Conservation (phyloP, 2,797 vertebrate genomes). For the Monodelphis domestica region DNA sequence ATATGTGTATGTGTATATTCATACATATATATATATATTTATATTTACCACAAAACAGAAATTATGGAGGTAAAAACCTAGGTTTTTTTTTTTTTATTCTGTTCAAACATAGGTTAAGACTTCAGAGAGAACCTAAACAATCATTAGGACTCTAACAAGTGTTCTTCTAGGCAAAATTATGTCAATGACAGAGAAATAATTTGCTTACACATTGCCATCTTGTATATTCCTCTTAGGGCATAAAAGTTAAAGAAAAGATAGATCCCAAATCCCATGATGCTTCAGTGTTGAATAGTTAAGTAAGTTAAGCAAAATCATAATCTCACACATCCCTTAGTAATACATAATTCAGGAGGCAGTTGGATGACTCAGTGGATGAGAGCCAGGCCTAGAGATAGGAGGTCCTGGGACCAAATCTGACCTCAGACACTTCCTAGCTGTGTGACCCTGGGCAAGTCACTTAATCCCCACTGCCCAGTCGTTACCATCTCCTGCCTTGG, state of each 20-base stretch:
- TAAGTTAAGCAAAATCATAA: background rate
- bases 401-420: too few relatives aligned
- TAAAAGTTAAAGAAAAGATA: background rate
- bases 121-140: background rate
- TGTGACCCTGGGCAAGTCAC: too few relatives aligned
- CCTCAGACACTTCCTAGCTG: too few relatives aligned
- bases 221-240: background rate
- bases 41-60: background rate
- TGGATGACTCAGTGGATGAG: too few relatives aligned
- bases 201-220: background rate
- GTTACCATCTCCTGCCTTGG: too few relatives aligned
- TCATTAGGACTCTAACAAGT: background rate
- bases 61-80: background rate
- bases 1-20: too few relatives aligned
- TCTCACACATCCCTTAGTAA: background rate
- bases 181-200: background rate
- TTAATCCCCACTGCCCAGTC: too few relatives aligned
- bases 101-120: background rate
- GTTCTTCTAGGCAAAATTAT: background rate
- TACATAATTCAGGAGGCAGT: too few relatives aligned
- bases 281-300: background rate
- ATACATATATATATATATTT: too few relatives aligned
- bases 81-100: background rate
- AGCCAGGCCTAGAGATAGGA: too few relatives aligned
- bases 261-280: background rate